These are phyloP conservation scores for Prosopocoilus inquinatus DNA, from an alignment of 2,888 invertebrate genomes.

Conservation along the genomic window DNA sequence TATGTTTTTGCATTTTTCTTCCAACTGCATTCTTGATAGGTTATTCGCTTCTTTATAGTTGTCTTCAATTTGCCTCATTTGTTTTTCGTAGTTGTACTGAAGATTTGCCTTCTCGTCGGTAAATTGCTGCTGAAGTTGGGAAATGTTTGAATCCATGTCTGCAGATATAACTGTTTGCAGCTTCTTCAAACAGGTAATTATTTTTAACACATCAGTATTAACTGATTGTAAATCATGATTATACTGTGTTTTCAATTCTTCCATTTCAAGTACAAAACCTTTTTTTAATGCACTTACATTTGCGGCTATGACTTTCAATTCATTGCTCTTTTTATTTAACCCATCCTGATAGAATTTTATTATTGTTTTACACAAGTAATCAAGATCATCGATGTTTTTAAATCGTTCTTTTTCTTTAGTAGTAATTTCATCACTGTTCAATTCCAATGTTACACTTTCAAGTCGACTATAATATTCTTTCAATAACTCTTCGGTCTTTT, in stretches of 20 bases:
- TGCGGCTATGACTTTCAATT: constrained; percentile 1
- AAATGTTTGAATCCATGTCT: constrained; percentile 28
- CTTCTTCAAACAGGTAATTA: constrained; percentile 33
- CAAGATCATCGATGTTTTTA: constrained; percentile 23
- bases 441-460: constrained; percentile 44
- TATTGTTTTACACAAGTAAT: constrained; percentile 21
- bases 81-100: constrained; percentile 32
- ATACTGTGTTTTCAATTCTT: constrained; percentile 34
- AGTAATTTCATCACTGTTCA: constrained; percentile 32
- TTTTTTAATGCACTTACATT: constrained; percentile 12
- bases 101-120: constrained; percentile 40
- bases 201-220: constrained; percentile 42
- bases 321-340: constrained; percentile 24
- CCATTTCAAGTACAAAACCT: constrained; percentile 33
- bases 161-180: constrained; percentile 31
- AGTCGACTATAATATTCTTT: constrained; percentile 47
- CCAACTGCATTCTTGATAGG: constrained; percentile 46
- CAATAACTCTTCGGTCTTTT: constrained; percentile 50
- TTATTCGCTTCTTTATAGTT: constrained; percentile 46
- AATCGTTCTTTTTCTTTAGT: constrained; percentile 32
- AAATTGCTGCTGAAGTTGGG: constrained; percentile 37
- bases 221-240: constrained; percentile 39
- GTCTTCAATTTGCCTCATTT: constrained; percentile 46
- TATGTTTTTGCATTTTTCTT: constrained; percentile 50
- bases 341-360: constrained; percentile 18